Base-by-base conservation (phyloP, 2,888 invertebrate genomes). In the Hydrotaea diabolus region DNA sequence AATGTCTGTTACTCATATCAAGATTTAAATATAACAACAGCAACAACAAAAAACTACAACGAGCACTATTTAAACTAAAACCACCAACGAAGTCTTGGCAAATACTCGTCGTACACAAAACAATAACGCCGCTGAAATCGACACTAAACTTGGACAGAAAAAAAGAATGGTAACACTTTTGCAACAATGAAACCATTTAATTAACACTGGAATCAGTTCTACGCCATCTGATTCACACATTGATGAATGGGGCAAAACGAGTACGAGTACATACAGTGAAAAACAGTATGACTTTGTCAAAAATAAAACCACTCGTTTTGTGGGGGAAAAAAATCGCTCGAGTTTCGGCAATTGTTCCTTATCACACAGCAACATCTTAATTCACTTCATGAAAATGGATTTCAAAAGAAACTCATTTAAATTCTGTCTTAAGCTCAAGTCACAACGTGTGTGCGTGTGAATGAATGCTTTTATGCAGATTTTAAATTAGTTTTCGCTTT, bases 121-220 rank as follows among this genome's bases (percentile, higher is more conserved):
- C 43, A 62, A 62, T 36, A 21, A 53, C 2, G 55, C 8, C 8
- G 19, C 8, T 15, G 7, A 31, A 31, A 31, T n/a, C 31, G 7
- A 31, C 2, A 31, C 31, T 7, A 31, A 31, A 31, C 31, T n/a
- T n/a, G n/a, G n/a, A n/a, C 2, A 31, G 2, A 55, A 21, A 39
- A 66, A 69, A 69, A 23, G 69, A 69, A 69, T 69, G 69, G 69
- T 23, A 69, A 66, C 39, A 66, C 39, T 39, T 66, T 59, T 39
- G 21, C 11, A 59, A 76, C 79, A 80, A 76, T 64, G 53, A 80
- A 62, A 75, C 77, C 64, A 75, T 84, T 84, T 84, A 78, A 77
- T 80, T 83, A 83, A 80, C 17, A 80, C 59, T 53, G 71, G 71
- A 75, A 80, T 84, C 80, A 80, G 57, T 80, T 77, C 74, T 80